Conservation (phyloP, 37 sponge, comb jelly and placozoan genomes). For the Chondrosia reniformis region DNA sequence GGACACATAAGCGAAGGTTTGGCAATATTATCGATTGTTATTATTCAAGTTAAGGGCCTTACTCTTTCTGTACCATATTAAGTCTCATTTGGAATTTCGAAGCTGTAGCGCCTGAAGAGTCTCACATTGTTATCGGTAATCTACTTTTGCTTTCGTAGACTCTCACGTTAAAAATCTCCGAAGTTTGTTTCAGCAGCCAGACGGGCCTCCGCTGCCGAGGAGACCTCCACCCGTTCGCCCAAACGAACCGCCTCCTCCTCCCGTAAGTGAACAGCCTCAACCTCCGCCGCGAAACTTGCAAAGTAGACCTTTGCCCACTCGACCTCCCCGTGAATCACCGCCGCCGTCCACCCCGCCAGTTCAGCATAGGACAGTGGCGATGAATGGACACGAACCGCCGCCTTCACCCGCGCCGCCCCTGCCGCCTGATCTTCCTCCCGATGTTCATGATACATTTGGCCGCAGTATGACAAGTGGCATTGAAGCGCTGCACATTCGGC, state of each 20-base stretch:
- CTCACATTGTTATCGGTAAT: too few species aligned
- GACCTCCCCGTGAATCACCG: too few species aligned
- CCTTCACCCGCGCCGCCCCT: slow-evolving; percentile 12
- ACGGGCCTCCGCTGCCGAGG: background rate
- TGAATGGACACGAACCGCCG: background rate
- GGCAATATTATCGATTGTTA: too few species aligned
- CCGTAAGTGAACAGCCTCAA: background rate
- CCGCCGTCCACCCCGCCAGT: too few species aligned
- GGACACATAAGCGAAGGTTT: too few species aligned
- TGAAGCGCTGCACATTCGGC: slow-evolving; percentile 53
- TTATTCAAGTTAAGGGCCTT: too few species aligned
- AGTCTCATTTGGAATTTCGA: too few species aligned
- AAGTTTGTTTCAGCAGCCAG: background rate
- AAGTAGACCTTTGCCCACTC: too few species aligned
- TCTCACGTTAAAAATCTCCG: background rate
- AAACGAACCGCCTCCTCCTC: background rate
- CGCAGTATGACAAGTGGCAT: slow-evolving; percentile 32
- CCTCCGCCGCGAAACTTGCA: background rate
- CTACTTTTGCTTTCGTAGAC: background rate
- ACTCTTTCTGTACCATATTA: too few species aligned
- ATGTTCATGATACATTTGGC: slow-evolving; percentile 39
- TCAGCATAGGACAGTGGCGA: slow-evolving; percentile 6
- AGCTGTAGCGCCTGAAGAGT: too few species aligned
- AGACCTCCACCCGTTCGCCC: background rate
- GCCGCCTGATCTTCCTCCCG: background rate